Evolutionary conservation across 2,113 vertebrate species (phyloP).

Genomic region (Orthonyx spaldingii): DNA sequence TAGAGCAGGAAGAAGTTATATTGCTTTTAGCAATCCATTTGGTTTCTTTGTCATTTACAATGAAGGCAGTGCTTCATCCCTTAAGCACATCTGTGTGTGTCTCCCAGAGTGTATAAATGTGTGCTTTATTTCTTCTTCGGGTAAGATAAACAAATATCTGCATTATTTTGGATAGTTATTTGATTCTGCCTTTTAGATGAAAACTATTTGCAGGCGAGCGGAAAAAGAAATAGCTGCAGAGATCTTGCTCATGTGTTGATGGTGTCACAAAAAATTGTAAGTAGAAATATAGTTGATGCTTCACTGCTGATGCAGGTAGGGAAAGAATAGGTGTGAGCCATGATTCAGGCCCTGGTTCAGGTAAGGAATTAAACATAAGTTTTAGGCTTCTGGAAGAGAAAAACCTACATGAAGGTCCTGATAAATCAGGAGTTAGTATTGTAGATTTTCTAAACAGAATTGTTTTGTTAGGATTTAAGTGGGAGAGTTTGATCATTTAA

Average conservation of each 20-base stretch:
- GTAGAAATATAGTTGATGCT: background rate
- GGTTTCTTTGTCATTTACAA: conserved; percentile 33
- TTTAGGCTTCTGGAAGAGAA: background rate
- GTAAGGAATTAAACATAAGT: background rate
- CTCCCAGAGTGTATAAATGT: background rate
- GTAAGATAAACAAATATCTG: conserved; percentile 22
- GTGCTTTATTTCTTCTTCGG: background rate
- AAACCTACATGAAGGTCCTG: background rate
- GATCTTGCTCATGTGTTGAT: background rate
- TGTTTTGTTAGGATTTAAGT: background rate
- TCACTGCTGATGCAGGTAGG: background rate
- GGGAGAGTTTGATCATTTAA: background rate
- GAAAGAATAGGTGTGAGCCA: background rate
- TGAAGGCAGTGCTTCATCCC: conserved; percentile 4
- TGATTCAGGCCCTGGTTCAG: background rate
- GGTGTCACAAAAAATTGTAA: background rate
- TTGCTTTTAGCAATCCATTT: conserved; percentile 40
- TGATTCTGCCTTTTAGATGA: background rate
- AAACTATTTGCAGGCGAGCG: background rate
- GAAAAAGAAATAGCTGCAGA: background rate
- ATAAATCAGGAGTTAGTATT: background rate
- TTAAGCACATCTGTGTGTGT: background rate
- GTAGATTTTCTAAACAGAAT: background rate
- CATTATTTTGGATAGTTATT: conserved; percentile 23
- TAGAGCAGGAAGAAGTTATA: background rate